Conservation (phyloP, 2,797 vertebrate species). For the Centropyge bicolor region DNA sequence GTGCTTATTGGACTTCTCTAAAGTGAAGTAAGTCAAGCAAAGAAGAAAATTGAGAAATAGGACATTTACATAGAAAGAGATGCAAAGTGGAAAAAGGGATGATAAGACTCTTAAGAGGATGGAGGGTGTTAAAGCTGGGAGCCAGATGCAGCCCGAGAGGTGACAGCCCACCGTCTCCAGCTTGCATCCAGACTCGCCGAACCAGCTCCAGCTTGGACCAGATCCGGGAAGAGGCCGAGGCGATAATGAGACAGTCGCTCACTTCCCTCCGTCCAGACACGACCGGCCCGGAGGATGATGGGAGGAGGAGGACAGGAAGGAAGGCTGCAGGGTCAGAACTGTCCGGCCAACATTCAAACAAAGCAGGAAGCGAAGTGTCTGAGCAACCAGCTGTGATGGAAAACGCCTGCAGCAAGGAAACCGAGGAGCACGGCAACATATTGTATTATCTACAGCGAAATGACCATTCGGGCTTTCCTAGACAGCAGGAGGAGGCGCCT, state of each 20-base stretch:
- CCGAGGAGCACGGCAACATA: constrained; percentile 37
- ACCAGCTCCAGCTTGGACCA: constrained; percentile 63
- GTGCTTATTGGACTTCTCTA: no score
- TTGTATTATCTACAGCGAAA: constrained; percentile 45
- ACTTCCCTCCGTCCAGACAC: constrained; percentile 62
- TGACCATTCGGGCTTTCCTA: constrained; percentile 21
- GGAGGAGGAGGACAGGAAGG: constrained; percentile 35
- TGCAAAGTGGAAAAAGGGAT: background rate
- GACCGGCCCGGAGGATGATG: constrained; percentile 54
- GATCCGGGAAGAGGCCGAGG: constrained; percentile 71
- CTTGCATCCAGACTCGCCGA: constrained; percentile 58
- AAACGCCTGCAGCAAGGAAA: constrained; percentile 57
- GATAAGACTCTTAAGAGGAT: background rate
- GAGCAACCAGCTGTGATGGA: constrained; percentile 60
- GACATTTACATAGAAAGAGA: background rate
- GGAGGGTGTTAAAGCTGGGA: background rate
- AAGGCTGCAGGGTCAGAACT: constrained; percentile 51
- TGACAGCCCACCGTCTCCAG: constrained; percentile 67
- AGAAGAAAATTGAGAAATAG: background rate
- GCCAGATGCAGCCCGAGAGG: constrained; percentile 46
- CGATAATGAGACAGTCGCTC: constrained; percentile 80
- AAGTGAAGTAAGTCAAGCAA: constrained; percentile 19
- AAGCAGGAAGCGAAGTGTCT: constrained; percentile 31
- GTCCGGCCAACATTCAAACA: constrained; percentile 59
- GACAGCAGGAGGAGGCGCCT: constrained; percentile 25